Conservation (phyloP, 2,797 vertebrate species). For the Liasis olivaceus region DNA sequence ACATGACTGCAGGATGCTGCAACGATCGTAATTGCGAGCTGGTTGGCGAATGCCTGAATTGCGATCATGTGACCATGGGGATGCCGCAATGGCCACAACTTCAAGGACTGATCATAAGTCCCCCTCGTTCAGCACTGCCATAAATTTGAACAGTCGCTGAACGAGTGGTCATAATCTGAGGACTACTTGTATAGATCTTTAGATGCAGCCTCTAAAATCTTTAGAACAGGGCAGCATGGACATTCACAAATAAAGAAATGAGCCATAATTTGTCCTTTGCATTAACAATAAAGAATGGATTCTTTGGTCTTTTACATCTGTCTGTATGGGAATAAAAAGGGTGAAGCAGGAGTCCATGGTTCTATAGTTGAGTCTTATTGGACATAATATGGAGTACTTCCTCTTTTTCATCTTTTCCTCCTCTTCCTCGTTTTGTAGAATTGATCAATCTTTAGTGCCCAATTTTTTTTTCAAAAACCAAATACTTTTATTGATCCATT, state of each 20-base stretch:
- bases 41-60: neutral
- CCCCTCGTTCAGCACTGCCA: too few relatives aligned
- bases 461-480: too few relatives aligned
- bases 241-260: neutral
- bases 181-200: neutral
- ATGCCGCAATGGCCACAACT: neutral
- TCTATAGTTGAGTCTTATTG: neutral
- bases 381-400: neutral
- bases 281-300: neutral
- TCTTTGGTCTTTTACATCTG: neutral
- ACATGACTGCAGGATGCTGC: neutral
- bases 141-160: neutral
- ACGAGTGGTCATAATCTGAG: neutral
- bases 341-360: neutral
- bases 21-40: neutral
- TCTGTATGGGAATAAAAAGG: neutral
- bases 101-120: neutral
- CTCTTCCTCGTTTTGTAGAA: neutral
- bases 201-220: neutral
- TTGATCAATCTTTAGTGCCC: neutral
- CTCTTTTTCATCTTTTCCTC: neutral
- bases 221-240: neutral
- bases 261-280: neutral
- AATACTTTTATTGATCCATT: neutral
- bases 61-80: neutral